Conservation (phyloP, 2,797 vertebrate genomes). For the Sebastes hopkinsi region DNA sequence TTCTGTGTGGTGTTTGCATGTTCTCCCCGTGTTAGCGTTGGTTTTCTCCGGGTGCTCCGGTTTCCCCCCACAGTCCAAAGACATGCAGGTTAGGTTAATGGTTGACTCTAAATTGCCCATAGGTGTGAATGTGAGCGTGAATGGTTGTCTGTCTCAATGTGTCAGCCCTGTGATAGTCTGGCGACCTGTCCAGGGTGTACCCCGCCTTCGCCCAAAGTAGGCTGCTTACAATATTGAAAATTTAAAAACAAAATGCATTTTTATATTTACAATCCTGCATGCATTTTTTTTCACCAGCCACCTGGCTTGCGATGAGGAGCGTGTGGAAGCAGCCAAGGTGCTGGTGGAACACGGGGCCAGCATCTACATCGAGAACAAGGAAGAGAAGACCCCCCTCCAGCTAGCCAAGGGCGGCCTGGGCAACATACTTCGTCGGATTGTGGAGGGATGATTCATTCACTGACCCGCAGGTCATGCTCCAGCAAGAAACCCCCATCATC, state of each 20-base stretch:
- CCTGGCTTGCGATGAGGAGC: conserved; percentile 96
- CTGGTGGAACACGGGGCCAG: conserved; percentile 94
- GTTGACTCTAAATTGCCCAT: rapidly evolving
- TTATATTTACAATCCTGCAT: not conserved
- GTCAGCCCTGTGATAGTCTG: no score
- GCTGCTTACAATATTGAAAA: not conserved
- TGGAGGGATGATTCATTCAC: conserved; percentile 84
- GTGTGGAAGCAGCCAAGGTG: conserved; percentile 93
- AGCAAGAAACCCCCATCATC: not conserved
- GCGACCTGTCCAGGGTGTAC: no score
- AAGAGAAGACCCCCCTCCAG: conserved; percentile 95
- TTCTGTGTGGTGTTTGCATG: no score
- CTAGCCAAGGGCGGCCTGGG: conserved; percentile 90
- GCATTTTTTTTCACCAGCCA: conserved; percentile 80
- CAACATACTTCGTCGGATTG: conserved; percentile 87
- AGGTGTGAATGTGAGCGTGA: no score
- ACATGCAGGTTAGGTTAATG: no score
- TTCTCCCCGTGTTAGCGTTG: no score
- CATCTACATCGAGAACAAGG: conserved; percentile 97
- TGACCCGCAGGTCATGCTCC: conserved; percentile 25
- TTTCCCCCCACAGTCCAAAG: no score
- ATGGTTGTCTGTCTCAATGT: no score
- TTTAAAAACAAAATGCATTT: not conserved
- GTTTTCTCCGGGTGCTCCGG: no score
- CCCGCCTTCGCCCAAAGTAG: not conserved